Evolutionary conservation across 2,113 vertebrate genomes (phyloP).

Genomic region (Austrofundulus limnaeus): DNA sequence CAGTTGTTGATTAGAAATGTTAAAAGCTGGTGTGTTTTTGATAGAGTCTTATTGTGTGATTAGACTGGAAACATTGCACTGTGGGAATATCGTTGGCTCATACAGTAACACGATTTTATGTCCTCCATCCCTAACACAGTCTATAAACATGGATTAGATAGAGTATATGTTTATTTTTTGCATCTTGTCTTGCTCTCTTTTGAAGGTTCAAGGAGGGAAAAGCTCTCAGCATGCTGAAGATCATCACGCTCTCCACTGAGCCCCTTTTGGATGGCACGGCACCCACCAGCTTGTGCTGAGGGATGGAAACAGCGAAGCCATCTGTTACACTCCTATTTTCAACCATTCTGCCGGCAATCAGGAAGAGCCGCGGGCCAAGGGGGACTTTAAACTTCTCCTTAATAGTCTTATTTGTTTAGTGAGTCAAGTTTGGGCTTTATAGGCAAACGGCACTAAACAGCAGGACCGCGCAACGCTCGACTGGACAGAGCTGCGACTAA

Average conservation of each 20-base stretch:
- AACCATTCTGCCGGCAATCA: conserved; percentile 50
- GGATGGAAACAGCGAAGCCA: conserved; percentile 59
- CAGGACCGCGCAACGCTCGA: conserved; percentile 15
- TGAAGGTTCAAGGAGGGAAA: conserved; percentile 43
- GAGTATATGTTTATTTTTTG: conserved; percentile 16
- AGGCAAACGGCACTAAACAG: conserved; percentile 27
- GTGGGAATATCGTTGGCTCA: conserved; percentile 33
- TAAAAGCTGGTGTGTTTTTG: conserved; percentile 40
- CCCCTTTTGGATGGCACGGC: conserved; percentile 50
- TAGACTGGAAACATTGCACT: conserved; percentile 34
- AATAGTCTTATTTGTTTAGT: conserved; percentile 47
- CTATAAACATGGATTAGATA: conserved; percentile 16
- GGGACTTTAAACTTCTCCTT: conserved; percentile 38
- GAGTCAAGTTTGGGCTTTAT: conserved; percentile 51
- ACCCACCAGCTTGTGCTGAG: conserved; percentile 62
- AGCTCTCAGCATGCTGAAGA: conserved; percentile 51
- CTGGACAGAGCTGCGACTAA: conserved; percentile 34
- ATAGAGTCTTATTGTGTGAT: conserved; percentile 49
- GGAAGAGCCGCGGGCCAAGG: conserved; percentile 35
- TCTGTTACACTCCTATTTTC: conserved; percentile 72
- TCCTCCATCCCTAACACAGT: conserved; percentile 35
- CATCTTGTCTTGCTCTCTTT: conserved; percentile 34
- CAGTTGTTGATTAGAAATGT: conserved; percentile 41
- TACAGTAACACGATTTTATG: conserved; percentile 25
- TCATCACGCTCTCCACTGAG: conserved; percentile 49